These are phyloP conservation scores for Meiosimyza decipiens DNA, from an alignment of 2,888 invertebrate genomes.

Conservation along the genomic window DNA sequence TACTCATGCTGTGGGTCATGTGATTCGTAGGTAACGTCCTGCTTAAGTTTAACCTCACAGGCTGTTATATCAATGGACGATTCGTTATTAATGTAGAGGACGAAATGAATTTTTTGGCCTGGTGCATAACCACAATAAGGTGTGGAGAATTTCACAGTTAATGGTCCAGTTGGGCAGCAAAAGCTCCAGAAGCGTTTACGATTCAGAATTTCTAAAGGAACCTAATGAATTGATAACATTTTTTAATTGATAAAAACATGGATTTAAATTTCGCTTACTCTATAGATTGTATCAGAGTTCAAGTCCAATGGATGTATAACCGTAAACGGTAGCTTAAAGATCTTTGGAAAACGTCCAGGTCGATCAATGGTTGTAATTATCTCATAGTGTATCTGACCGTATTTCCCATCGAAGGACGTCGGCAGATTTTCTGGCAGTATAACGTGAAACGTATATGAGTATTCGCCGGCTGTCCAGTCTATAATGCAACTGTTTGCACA, in stretches of 20 bases:
- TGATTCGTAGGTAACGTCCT: slow-evolving; percentile 69
- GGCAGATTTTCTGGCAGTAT: slow-evolving; percentile 73
- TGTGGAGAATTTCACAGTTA: slow-evolving; percentile 65
- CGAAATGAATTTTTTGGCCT: slow-evolving; percentile 78
- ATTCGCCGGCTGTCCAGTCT: slow-evolving; percentile 75
- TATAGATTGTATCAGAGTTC: slow-evolving; percentile 77
- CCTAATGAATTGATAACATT: slow-evolving; percentile 47
- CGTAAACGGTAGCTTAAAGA: slow-evolving; percentile 82
- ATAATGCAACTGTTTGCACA: slow-evolving; percentile 69
- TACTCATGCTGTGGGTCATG: slow-evolving; percentile 65
- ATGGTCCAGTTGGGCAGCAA: slow-evolving; percentile 64
- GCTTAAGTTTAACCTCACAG: slow-evolving; percentile 74
- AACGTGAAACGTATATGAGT: slow-evolving; percentile 83
- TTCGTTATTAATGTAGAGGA: slow-evolving; percentile 79
- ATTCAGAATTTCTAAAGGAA: slow-evolving; percentile 63
- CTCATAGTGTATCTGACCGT: slow-evolving; percentile 82
- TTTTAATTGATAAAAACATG: neutral
- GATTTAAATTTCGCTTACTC: slow-evolving; percentile 67
- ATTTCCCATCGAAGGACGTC: slow-evolving; percentile 82
- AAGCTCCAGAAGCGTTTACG: slow-evolving; percentile 66
- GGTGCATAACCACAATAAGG: slow-evolving; percentile 81
- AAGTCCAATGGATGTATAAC: slow-evolving; percentile 84
- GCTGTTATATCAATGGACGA: slow-evolving; percentile 76
- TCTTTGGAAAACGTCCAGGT: slow-evolving; percentile 87
- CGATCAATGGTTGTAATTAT: slow-evolving; percentile 83